Base-by-base conservation (phyloP, 2,113 vertebrate genomes). In the Neotoma lepida region DNA sequence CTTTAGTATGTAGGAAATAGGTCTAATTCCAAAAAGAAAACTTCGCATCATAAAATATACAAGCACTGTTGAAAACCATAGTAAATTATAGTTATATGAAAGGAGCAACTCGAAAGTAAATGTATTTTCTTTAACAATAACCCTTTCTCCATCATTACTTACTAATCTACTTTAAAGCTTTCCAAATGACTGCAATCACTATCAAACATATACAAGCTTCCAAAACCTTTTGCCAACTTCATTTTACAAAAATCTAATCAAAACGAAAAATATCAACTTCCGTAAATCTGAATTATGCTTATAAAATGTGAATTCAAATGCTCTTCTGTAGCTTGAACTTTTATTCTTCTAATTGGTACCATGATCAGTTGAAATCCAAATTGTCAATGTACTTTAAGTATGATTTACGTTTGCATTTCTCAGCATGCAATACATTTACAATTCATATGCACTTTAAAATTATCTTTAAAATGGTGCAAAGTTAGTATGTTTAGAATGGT, bases 11-110 rank as follows among this genome's bases (percentile, higher is more conserved):
- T 94, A 94, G 35, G 28, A 95, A 81, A 51, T 70, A 88, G 14
- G 6, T 91, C 8, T 71, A 76, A 80, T 68, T 86, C 51, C 66
- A 66, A 68, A 92, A 74, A 80, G 70, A 90, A 97, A 90, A 82
- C 17, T 93, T 90, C 35, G 68, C 78, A 76, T 17, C 30, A 76
- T 61, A 35, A 87, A 95, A n/a, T 93, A 63, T 39, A 86, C 5
- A 80, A 73, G 22, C 3, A 30, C 30, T 28, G 10, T 80, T 80
- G 68, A 49, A 95, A 77, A 66, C 18, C 71, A 26, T 9, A 20
- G 3, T 70, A 41, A 84, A 12, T 77, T 56, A 61, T 9, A 56
- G 7, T 18, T 63, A 9, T 20, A 30, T 26, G 12, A 85, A 73
- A 80, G 80, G 78, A 13, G 18, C n/a, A 1, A 92, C 49, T 63